Conservation (phyloP, 2,888 invertebrate genomes). For the Priocnemis perturbator region DNA sequence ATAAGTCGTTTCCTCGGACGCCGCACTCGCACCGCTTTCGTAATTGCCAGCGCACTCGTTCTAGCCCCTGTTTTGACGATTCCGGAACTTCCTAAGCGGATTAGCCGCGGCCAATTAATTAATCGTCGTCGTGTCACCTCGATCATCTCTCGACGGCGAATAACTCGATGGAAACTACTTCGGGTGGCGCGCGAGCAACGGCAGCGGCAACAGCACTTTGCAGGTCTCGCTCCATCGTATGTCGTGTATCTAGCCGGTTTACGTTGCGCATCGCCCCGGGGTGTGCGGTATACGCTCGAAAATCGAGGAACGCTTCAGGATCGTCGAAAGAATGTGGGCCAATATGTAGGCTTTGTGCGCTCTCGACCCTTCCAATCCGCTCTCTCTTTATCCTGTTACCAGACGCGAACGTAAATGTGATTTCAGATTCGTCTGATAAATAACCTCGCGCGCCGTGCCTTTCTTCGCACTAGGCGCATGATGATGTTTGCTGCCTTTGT, state of each 20-base stretch:
- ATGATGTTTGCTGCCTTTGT: too few relatives aligned
- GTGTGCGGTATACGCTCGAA: conserved; percentile 57
- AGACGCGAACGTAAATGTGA: too few relatives aligned
- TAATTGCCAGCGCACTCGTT: too few relatives aligned
- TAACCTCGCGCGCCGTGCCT: conserved; percentile 18
- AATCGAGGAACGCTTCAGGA: conserved; percentile 51
- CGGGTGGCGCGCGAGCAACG: too few relatives aligned
- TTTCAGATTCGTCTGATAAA: conserved; percentile 14
- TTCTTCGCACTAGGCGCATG: conserved; percentile 25
- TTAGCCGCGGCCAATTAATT: too few relatives aligned
- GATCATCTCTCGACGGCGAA: too few relatives aligned
- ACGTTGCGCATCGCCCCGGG: conserved; percentile 57
- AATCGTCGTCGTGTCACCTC: too few relatives aligned
- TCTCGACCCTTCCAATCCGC: conserved; percentile 13
- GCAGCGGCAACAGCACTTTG: background rate
- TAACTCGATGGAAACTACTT: too few relatives aligned
- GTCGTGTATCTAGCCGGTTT: conserved; percentile 46
- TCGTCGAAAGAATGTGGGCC: conserved; percentile 46
- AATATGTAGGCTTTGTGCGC: conserved; percentile 38
- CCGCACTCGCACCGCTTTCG: too few relatives aligned
- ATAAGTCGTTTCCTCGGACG: too few relatives aligned
- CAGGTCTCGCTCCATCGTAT: conserved; percentile 6
- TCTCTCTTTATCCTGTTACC: background rate
- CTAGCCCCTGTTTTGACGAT: too few relatives aligned
- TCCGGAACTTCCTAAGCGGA: too few relatives aligned